Base-by-base conservation (phyloP, 2,113 vertebrate species). In the Rhegmatorhina hoffmannsi region DNA sequence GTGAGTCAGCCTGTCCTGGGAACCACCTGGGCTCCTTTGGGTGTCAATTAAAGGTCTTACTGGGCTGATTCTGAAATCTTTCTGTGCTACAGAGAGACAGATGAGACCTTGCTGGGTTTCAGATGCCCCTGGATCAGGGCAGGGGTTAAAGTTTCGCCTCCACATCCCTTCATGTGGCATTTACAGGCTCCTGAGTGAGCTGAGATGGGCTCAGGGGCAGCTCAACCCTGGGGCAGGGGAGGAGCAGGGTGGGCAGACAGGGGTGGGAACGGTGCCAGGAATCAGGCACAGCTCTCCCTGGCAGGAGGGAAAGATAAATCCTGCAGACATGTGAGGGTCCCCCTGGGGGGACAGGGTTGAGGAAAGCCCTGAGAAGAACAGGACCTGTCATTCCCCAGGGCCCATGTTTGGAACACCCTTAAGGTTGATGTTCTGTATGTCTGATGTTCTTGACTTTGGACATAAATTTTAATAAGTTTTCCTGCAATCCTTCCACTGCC, bases 1-100 rank as follows among this genome's bases (percentile, higher is more conserved):
- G 3, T 52, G 67, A 34, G 23, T 76, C 59, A 9, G 0, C 1
- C 76, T 33, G 60, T 6, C 7, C 69, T 19, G 75, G 59, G 74
- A 53, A 78, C 10, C 17, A 7, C 1, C 0, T 3, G 3, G 6
- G 31, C 15, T 50, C 10, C 47, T 23, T 33, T 19, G 34, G 20
- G 25, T 34, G n/a, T 7, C 0, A 68, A 53, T 75, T 81, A 3
- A 64, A 73, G 40, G 29, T 15, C 6, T 23, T 47, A 1, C 16
- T 24, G 66, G 18, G n/a, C 53, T 63, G 38, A 29, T 26, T 26
- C 33, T 9, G 66, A 58, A 72, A 53, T 6, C 28, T 23, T 79
- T n/a, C 66, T 56, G 0, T 15, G 12, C 14, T 19, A 7, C 49
- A 15, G 3, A n/a, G 34, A 46, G 62, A 26, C 29, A n/a, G 70